Percentiles rank a stretch among this genome's conserved stretches.
These are phyloP conservation scores for Sisyra terminalis DNA, from an alignment of 2,888 invertebrate genomes.

Conservation along the genomic window DNA sequence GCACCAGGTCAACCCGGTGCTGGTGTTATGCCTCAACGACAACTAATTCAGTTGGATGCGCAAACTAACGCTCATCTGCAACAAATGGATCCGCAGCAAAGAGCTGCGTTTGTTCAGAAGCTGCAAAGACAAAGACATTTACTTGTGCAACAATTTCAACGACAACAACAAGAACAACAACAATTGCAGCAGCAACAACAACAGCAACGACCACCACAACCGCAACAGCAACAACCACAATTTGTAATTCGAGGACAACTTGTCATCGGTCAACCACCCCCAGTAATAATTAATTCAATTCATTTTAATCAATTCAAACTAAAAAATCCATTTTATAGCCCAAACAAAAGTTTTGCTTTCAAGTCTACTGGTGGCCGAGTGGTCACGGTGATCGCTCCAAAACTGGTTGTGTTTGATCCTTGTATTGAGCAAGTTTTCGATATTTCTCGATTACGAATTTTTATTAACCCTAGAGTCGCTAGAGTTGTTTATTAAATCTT, in stretches of 20 bases:
- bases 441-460: no score
- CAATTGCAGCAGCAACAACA: conserved; percentile 28
- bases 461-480: no score
- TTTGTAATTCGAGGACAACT: conserved; percentile 7
- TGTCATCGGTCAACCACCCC: conserved; percentile 5
- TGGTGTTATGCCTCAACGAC: conserved; percentile 32
- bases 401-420: no score
- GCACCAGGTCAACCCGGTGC: conserved; percentile 14
- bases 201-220: conserved; percentile 4
- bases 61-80: conserved; percentile 71
- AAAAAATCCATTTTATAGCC: no score
- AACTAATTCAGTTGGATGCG: conserved; percentile 66
- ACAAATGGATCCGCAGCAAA: conserved; percentile 62
- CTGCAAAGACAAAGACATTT: conserved; percentile 39
- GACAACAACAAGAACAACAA: conserved; percentile 27
- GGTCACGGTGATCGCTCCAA: no score
- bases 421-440: no score
- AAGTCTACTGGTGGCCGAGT: no score
- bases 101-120: conserved; percentile 64
- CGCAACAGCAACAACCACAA: neutral
- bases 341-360: no score
- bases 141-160: conserved; percentile 42
- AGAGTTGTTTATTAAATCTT: no score
- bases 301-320: no score
- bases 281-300: no score